Evolutionary conservation across 2,888 invertebrate species (phyloP), one percentile per base, ranked within the genome.

Genomic region (Saturnia japonica): DNA sequence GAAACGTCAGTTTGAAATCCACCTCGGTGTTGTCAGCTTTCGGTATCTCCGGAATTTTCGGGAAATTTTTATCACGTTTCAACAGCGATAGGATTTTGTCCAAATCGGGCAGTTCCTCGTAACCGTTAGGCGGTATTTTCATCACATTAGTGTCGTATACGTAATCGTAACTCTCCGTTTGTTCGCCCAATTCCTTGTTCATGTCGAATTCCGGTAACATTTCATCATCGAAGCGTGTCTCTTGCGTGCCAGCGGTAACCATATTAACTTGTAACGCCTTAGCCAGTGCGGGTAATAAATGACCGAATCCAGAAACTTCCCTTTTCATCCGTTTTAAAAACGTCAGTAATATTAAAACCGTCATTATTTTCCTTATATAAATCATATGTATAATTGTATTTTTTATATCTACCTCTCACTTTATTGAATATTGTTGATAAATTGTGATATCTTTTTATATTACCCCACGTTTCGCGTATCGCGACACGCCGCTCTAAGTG

Each of bases 401-500:
- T 79, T 77, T 85, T 89, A 77, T 93, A 93, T 72, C 81, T 90
- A 9, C 89, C 83, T 64, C 78, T 82, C 0, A 87, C 81, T 51
- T 76, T 73, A 14, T 86, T 81, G 69, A 84, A 91, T 8, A 91
- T 73, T 75, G 85, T 86, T 1, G 82, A 80, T 57, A 87, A 71
- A 76, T 86, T 79, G 9, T 78, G 22, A 73, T 94, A 94, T 72
- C 88, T 91, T 19, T 81, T 85, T 66, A 92, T 88, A 71, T 91
- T 94, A 0, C 95, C 97, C 97, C 97, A 97, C 0, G 96, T 96
- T 72, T 96, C 95, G 73, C 97, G 88, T 68, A 97, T 96, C 0
- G 96, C 96, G 60, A 86, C 78, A 67, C 98, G 93, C 60, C 95
- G 94, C 47, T 95, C 95, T 76, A 96, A 95, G 87, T 97, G 96